Conservation (phyloP, 2,888 invertebrate genomes). For the Athalia rosae region DNA sequence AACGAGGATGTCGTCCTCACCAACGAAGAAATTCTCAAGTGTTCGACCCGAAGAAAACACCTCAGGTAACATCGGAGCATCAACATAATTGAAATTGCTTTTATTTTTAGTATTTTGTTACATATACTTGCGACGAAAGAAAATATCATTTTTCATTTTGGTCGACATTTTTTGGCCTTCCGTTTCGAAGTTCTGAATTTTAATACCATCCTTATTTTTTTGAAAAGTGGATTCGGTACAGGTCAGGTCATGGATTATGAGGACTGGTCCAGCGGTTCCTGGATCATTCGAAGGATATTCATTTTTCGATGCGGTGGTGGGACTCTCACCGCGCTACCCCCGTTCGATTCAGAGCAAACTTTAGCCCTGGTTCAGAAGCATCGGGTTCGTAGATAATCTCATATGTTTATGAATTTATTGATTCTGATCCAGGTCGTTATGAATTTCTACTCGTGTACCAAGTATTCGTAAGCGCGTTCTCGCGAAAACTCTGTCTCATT, state of each 20-base stretch:
- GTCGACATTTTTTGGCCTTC: not conserved
- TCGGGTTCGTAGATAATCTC: conserved; percentile 22
- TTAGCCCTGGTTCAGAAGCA: conserved; percentile 36
- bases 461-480: not conserved
- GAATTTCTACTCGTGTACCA: not conserved
- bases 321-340: conserved; percentile 15
- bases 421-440: not conserved
- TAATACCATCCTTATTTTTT: not conserved
- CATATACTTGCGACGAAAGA: not conserved
- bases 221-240: conserved; percentile 17
- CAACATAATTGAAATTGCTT: not conserved
- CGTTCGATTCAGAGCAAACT: conserved; percentile 33
- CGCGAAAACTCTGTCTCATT: too few relatives aligned
- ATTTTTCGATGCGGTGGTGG: conserved; percentile 39
- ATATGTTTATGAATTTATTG: not conserved
- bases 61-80: conserved; percentile 1
- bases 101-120: not conserved
- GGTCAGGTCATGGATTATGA: conserved; percentile 37
- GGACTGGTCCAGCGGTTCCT: conserved; percentile 26
- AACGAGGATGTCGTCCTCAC: conserved; percentile 25
- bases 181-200: not conserved
- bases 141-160: not conserved
- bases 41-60: conserved; percentile 32
- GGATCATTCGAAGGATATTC: conserved; percentile 38
- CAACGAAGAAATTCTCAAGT: conserved; percentile 36